Percentiles rank a stretch among this genome's conserved stretches.
Conservation (phyloP, 64 coral and sea anemone species). For the Platygyra sinensis region DNA sequence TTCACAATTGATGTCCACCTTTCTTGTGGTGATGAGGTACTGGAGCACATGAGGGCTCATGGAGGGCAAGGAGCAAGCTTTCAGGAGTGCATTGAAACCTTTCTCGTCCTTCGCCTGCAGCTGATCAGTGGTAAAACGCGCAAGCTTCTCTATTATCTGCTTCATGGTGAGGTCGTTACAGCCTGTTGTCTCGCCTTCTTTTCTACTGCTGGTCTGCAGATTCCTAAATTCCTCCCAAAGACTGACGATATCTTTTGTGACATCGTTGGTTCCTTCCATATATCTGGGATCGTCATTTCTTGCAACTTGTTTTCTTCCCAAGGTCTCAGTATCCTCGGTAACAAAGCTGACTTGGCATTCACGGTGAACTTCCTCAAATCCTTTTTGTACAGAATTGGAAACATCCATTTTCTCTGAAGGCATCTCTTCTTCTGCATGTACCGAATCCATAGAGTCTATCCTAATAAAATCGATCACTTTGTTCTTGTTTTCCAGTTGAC, state of each 20-base stretch:
- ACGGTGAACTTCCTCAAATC: not conserved
- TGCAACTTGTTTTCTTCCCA: not conserved
- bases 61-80: slow-evolving; percentile 53
- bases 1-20: slow-evolving; percentile 53
- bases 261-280: slow-evolving; percentile 46
- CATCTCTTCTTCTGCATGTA: not conserved
- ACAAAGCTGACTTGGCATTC: not conserved
- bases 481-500: too few species aligned
- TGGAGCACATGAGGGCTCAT: slow-evolving; percentile 20
- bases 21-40: slow-evolving; percentile 22
- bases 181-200: not conserved
- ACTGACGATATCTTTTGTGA: slow-evolving; percentile 43
- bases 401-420: too few species aligned
- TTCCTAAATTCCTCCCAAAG: slow-evolving; percentile 12
- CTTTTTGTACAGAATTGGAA: not conserved
- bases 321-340: not conserved
- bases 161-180: not conserved
- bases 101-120: slow-evolving; percentile 17
- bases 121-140: not conserved
- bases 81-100: slow-evolving; percentile 52
- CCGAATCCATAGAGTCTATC: not conserved
- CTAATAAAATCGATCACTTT: too few species aligned
- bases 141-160: slow-evolving; percentile 9
- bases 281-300: not conserved
- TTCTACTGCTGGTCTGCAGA: not conserved